Evolutionary conservation across 37 sponge, comb jelly and placozoan genomes (phyloP).

Genomic region (Lycopodina hypogea): DNA sequence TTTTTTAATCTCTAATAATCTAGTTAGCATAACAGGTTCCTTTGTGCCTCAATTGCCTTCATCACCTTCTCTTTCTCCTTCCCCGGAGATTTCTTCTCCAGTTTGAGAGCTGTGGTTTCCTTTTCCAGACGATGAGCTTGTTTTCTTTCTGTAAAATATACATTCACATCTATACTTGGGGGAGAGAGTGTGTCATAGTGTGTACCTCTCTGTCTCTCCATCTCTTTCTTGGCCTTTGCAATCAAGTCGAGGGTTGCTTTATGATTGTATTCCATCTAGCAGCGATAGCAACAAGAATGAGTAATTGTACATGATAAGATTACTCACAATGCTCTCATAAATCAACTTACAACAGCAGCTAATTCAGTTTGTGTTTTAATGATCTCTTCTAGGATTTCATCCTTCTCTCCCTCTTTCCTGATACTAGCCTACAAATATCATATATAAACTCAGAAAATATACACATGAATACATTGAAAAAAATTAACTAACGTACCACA

Average conservation of each 20-base stretch:
- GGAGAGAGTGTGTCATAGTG: no score
- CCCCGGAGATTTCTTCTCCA: conserved; percentile 28
- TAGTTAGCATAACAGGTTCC: not conserved
- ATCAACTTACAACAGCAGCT: conserved; percentile 56
- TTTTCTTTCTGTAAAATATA: conserved; percentile 11
- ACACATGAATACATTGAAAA: no score
- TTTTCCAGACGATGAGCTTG: conserved; percentile 32
- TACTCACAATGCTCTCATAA: no score
- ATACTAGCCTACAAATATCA: no score
- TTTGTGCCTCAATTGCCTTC: conserved; percentile 47
- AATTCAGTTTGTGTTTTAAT: conserved; percentile 69
- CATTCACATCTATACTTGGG: not conserved
- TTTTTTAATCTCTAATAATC: no score
- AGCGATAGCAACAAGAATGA: not conserved
- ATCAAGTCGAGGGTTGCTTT: conserved; percentile 36
- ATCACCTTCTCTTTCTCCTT: conserved; percentile 64
- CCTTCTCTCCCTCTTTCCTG: conserved; percentile 19
- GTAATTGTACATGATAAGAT: no score
- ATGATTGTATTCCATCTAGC: conserved; percentile 57
- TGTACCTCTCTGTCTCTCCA: conserved; percentile 63
- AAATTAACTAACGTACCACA: not conserved
- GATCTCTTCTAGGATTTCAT: conserved; percentile 71
- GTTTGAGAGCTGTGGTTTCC: conserved; percentile 19
- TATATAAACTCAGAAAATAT: no score
- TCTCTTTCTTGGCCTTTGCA: conserved; percentile 48